These are phyloP conservation scores for Menura novaehollandiae DNA, from an alignment of 2,113 vertebrate genomes.

Conservation along the genomic window DNA sequence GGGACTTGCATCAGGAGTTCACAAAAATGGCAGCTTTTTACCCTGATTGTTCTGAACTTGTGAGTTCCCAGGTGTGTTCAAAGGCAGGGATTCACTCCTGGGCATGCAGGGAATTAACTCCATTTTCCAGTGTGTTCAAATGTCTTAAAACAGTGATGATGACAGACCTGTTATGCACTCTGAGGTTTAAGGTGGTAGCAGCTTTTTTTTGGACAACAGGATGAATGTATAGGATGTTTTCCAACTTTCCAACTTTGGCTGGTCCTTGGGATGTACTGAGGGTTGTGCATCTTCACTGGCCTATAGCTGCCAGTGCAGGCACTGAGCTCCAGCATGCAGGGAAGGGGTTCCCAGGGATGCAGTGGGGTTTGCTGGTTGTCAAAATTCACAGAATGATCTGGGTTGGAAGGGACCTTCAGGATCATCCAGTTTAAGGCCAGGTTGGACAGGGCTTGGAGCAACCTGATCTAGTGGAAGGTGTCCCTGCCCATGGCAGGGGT, in stretches of 20 bases:
- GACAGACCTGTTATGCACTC: neutral
- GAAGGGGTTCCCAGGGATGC: neutral
- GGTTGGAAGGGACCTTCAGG: neutral
- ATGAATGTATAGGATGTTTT: neutral
- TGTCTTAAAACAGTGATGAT: neutral
- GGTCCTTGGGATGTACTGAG: neutral
- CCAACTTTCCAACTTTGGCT: neutral
- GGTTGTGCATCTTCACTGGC: neutral
- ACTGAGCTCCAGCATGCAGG: neutral
- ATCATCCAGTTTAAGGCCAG: neutral
- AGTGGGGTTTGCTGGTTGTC: neutral
- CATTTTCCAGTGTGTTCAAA: neutral
- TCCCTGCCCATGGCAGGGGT: neutral
- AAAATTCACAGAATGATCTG: neutral
- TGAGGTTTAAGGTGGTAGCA: neutral
- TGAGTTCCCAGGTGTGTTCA: neutral
- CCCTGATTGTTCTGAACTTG: neutral
- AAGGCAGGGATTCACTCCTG: neutral
- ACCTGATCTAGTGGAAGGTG: neutral
- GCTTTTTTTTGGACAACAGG: neutral
- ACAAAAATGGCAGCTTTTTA: accelerated
- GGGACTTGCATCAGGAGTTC: neutral
- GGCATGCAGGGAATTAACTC: neutral
- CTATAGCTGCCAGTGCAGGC: neutral
- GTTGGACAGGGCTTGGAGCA: neutral